These are phyloP conservation scores for Pocillopora meandrina DNA, from an alignment of 92 coral and sea anemone species.

Conservation along the genomic window DNA sequence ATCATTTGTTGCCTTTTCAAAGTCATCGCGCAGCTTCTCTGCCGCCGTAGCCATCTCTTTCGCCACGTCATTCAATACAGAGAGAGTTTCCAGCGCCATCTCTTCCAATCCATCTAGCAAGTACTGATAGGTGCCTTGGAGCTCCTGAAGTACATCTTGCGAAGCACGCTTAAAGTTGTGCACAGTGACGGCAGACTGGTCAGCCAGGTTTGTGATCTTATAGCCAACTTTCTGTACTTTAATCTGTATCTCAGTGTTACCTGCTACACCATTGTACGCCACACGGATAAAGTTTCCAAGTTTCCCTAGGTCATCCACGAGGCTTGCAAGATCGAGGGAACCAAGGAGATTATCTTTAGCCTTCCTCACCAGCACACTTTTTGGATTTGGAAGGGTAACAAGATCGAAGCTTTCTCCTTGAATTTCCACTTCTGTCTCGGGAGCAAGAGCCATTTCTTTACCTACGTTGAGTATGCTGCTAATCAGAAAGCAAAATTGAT, in stretches of 20 bases:
- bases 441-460: slow-evolving; percentile 29
- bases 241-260: slow-evolving; percentile 60
- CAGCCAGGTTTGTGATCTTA: slow-evolving; percentile 67
- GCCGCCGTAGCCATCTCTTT: slow-evolving; percentile 66
- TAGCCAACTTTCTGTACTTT: slow-evolving; percentile 66
- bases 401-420: slow-evolving; percentile 56
- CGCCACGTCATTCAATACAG: slow-evolving; percentile 45
- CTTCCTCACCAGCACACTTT: slow-evolving; percentile 33
- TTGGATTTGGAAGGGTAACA: slow-evolving; percentile 43
- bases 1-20: slow-evolving; percentile 60
- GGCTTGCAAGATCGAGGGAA: slow-evolving; percentile 55
- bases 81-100: slow-evolving; percentile 69
- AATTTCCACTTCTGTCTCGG: slow-evolving; percentile 33
- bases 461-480: neutral
- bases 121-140: slow-evolving; percentile 50
- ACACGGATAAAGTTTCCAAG: slow-evolving; percentile 69
- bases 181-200: slow-evolving; percentile 67
- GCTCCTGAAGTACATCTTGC: slow-evolving; percentile 48
- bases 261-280: slow-evolving; percentile 74
- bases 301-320: slow-evolving; percentile 59
- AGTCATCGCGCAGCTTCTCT: slow-evolving; percentile 57
- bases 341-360: slow-evolving; percentile 39
- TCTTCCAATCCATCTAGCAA: slow-evolving; percentile 67
- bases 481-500: neutral
- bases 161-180: slow-evolving; percentile 59